Conservation (phyloP, 2,888 invertebrate species). For the Pilophorus perplexus region DNA sequence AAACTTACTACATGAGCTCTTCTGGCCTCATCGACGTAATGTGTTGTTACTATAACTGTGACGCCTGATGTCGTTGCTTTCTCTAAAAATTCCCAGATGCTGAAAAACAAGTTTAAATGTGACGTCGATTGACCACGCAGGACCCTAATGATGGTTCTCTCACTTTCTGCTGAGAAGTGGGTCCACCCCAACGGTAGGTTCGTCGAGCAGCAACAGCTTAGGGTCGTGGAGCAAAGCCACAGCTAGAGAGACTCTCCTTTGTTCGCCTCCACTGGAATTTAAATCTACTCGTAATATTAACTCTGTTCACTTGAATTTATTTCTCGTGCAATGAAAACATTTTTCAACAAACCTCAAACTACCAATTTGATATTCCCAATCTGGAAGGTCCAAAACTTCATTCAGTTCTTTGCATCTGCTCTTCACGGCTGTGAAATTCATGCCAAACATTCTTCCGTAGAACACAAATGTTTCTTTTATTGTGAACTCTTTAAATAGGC, state of each 20-base stretch:
- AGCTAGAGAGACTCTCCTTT: constrained; percentile 82
- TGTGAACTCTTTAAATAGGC: constrained; percentile 54
- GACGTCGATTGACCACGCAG: background rate
- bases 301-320: background rate
- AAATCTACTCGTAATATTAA: background rate
- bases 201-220: constrained; percentile 82
- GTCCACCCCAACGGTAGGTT: constrained; percentile 92
- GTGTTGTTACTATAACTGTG: constrained; percentile 88
- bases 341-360: constrained; percentile 49
- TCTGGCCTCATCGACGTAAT: constrained; percentile 90
- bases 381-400: constrained; percentile 48
- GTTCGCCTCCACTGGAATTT: constrained; percentile 72
- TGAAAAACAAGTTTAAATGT: constrained; percentile 53
- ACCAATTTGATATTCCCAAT: constrained; percentile 47
- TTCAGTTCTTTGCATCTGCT: constrained; percentile 47
- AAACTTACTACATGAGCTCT: constrained; percentile 52
- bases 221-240: constrained; percentile 86
- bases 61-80: constrained; percentile 68
- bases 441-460: constrained; percentile 56
- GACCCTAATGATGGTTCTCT: constrained; percentile 8
- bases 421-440: constrained; percentile 51
- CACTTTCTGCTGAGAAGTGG: constrained; percentile 62
- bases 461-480: constrained; percentile 56
- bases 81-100: constrained; percentile 84
- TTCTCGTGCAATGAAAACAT: too few relatives aligned